These are phyloP conservation scores for Drosophila subsilvestris DNA, from an alignment of 2,888 invertebrate genomes.

Conservation along the genomic window DNA sequence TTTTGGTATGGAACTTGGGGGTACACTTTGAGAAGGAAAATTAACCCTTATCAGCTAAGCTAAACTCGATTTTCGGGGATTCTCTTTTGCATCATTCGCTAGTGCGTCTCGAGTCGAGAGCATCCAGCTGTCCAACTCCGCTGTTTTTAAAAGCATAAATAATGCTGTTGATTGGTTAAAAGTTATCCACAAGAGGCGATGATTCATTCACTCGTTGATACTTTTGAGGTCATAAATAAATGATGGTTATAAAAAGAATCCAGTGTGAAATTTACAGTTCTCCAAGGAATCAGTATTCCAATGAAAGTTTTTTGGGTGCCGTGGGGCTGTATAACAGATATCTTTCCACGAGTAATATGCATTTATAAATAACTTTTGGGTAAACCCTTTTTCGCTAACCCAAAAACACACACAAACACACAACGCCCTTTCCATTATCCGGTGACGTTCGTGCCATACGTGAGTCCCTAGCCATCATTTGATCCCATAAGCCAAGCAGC, in stretches of 20 bases:
- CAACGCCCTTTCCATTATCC: not conserved
- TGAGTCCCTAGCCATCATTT: slow-evolving; percentile 18
- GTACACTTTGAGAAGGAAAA: not conserved
- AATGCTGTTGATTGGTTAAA: slow-evolving; percentile 6
- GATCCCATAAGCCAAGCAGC: slow-evolving; percentile 26
- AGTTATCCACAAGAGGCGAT: slow-evolving; percentile 10
- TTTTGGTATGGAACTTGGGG: not conserved
- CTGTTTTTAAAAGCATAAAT: slow-evolving; percentile 18
- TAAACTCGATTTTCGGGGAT: too few relatives aligned
- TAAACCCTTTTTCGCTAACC: not conserved
- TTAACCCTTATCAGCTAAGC: not conserved
- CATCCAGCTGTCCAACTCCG: too few relatives aligned
- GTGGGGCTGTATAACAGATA: not conserved
- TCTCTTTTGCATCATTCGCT: too few relatives aligned
- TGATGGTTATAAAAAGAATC: slow-evolving; percentile 29
- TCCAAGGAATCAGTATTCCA: slow-evolving; percentile 35
- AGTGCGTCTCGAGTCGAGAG: too few relatives aligned
- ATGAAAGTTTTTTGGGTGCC: not conserved
- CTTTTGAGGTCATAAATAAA: slow-evolving; percentile 11
- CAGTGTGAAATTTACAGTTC: slow-evolving; percentile 22
- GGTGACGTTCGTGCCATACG: not conserved
- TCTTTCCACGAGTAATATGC: not conserved
- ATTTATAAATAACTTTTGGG: not conserved
- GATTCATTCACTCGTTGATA: slow-evolving; percentile 33
- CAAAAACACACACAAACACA: not conserved